Conservation (phyloP, 2,888 invertebrate species). For the Callosobruchus maculatus region DNA sequence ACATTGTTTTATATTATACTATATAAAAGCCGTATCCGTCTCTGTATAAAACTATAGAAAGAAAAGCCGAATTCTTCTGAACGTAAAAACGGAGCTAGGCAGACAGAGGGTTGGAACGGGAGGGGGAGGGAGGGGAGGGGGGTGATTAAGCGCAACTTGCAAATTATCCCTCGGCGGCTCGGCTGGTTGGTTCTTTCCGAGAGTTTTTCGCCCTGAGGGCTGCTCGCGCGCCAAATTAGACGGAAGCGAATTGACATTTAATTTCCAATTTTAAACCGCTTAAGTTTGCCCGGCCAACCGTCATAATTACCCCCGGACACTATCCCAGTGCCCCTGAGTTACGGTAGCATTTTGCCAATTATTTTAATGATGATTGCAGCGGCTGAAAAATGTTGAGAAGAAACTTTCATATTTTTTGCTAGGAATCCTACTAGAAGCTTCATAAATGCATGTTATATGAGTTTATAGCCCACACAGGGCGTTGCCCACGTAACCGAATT, state of each 20-base stretch:
- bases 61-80: neutral
- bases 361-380: neutral
- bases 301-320: neutral
- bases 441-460: too few relatives aligned
- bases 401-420: too few relatives aligned
- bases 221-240: slow-evolving; percentile 18
- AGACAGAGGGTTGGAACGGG: too few relatives aligned
- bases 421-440: too few relatives aligned
- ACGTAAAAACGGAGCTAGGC: neutral
- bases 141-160: neutral
- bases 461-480: too few relatives aligned
- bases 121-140: neutral
- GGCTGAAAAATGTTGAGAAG: too few relatives aligned
- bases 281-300: slow-evolving; percentile 13
- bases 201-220: neutral
- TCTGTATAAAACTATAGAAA: neutral
- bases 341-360: neutral
- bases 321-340: neutral
- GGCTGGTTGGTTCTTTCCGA: neutral
- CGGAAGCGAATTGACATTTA: slow-evolving; percentile 27
- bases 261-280: slow-evolving; percentile 26
- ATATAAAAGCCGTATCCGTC: neutral
- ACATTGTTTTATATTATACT: too few relatives aligned
- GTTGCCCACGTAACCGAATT: too few relatives aligned
- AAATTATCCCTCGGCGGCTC: neutral